Evolutionary conservation across 2,113 vertebrate genomes (phyloP), one percentile per base, ranked within the genome.

Genomic region (Meleagris gallopavo): DNA sequence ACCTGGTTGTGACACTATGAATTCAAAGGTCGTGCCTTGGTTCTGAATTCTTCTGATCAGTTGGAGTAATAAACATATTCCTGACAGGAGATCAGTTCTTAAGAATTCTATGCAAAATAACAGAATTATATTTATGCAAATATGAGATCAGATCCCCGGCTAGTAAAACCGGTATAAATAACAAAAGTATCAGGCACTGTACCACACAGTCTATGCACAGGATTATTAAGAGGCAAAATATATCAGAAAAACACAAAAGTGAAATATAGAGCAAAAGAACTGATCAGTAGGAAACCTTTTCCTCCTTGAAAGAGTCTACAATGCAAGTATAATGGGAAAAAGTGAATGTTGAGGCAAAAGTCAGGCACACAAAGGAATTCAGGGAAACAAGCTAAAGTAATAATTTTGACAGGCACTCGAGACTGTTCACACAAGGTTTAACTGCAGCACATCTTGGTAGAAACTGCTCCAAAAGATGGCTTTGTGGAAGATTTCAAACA

Each of bases 361-460:
- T 30, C 5, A 65, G 58, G 38, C 9, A 4, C 14, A 70, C 0
- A 1, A 20, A 88, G 3, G 30, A 85, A 71, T 66, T 21, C 70
- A 24, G 41, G n/a, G 22, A 75, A 82, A 66, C 14, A 43, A 40
- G 5, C 4, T 22, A 52, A 22, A 52, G 46, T 25, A 45, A 54
- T 62, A 1, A 1, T 24, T 70, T 15, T 62, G 50, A 78, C 4
- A 70, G 45, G 27, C 19, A 71, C 27, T 17, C 74, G 13, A 57
- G 16, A 60, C 15, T 9, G 67, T 0, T 0, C 2, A 40, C 5
- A 20, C 48, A 32, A 58, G 14, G 22, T 60, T 73, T 45, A 73
- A 22, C 6, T 5, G 41, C 1, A 1, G 5, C 13, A 61, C 2
- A 2, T 50, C 10, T 69, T 92, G 64, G 14, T 67, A 62, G 62